Conservation (phyloP, 2,113 vertebrate genomes). For the Gorsachius goisagi region DNA sequence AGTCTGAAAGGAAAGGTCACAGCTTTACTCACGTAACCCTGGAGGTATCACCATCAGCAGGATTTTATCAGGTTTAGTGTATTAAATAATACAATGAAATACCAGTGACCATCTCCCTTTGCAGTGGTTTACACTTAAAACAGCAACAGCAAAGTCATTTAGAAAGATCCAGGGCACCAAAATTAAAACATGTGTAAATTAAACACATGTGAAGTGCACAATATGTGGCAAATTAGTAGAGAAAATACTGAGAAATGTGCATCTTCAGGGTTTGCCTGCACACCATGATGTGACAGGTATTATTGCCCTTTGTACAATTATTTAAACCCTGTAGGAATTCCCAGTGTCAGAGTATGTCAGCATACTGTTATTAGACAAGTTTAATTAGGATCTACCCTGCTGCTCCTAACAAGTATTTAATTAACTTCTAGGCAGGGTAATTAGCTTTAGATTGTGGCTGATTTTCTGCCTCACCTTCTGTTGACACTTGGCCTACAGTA, state of each 20-base stretch:
- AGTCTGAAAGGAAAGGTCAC: neutral
- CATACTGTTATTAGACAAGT: constrained; percentile 85
- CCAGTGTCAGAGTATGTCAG: constrained; percentile 82
- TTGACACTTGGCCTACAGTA: constrained; percentile 78
- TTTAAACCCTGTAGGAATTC: constrained; percentile 82
- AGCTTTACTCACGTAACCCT: constrained; percentile 24
- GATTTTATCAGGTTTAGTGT: constrained; percentile 36
- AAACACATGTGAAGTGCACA: constrained; percentile 66
- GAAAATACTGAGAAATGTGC: constrained; percentile 63
- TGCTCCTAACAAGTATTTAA: constrained; percentile 88
- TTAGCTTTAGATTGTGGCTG: constrained; percentile 83
- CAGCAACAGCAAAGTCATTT: constrained; percentile 25
- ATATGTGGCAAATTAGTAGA: constrained; percentile 73
- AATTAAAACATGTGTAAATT: constrained; percentile 73
- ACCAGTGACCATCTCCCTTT: constrained; percentile 33
- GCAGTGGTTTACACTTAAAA: neutral
- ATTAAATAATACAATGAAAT: neutral
- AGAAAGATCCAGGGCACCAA: constrained; percentile 38
- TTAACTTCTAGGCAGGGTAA: constrained; percentile 88
- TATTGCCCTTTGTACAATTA: constrained; percentile 76
- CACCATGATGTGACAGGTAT: constrained; percentile 75
- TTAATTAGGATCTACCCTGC: constrained; percentile 88
- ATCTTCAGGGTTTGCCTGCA: constrained; percentile 57
- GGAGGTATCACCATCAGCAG: neutral
- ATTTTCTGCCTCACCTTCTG: constrained; percentile 84